Evolutionary conservation across 2,113 vertebrate genomes (phyloP).

Genomic region (Sminthopsis crassicaudata): DNA sequence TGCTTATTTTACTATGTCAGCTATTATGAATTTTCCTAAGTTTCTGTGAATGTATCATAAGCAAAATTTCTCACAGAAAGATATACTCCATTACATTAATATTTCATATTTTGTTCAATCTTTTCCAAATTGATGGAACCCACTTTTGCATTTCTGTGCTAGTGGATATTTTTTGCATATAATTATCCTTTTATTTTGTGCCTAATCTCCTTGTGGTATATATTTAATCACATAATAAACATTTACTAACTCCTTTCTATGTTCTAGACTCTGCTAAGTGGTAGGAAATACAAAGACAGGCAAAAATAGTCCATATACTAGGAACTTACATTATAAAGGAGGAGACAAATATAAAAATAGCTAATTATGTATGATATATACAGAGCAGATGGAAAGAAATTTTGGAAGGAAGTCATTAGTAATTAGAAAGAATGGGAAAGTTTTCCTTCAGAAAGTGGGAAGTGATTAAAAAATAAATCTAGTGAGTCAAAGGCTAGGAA

Average conservation of each 20-base stretch:
- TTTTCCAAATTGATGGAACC: not conserved
- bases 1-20: not conserved
- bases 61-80: not conserved
- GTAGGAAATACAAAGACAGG: not conserved
- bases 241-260: not conserved
- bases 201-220: not conserved
- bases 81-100: not conserved
- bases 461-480: not conserved
- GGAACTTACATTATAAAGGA: not conserved
- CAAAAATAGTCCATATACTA: not conserved
- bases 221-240: not conserved
- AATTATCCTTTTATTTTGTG: not conserved
- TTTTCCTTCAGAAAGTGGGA: not conserved
- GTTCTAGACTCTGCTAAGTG: not conserved
- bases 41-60: not conserved
- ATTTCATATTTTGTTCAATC: not conserved
- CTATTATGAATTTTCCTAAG: not conserved
- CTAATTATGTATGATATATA: not conserved
- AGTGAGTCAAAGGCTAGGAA: not conserved
- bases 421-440: not conserved
- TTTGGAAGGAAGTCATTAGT: not conserved
- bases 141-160: not conserved
- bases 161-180: not conserved
- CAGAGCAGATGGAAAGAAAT: not conserved
- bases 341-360: not conserved